Evolutionary conservation across 2,113 vertebrate species (phyloP).

Genomic region (Micronisus gabar): DNA sequence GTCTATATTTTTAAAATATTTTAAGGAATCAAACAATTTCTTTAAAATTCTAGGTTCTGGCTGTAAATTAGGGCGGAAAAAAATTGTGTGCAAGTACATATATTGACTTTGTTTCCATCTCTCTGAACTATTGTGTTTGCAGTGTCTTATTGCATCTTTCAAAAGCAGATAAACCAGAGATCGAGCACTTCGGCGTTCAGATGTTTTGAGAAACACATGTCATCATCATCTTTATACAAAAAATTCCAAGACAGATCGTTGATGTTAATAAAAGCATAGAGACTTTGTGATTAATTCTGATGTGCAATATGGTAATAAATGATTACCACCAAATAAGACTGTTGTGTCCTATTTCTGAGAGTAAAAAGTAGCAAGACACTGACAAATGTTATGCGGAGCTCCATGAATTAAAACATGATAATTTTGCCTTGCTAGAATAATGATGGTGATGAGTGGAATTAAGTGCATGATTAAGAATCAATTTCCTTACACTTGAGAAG

Average conservation of each 20-base stretch:
- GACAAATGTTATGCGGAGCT: neutral
- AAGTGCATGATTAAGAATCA: constrained; percentile 9
- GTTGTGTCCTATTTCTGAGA: neutral
- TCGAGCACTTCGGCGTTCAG: neutral
- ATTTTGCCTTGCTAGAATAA: neutral
- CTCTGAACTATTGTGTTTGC: neutral
- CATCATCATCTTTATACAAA: neutral
- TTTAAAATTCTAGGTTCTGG: neutral
- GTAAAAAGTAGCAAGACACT: neutral
- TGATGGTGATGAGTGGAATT: neutral
- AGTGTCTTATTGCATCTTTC: neutral
- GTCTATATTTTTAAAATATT: neutral
- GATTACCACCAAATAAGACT: neutral
- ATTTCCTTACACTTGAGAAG: neutral
- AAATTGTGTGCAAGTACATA: neutral
- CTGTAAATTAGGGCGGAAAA: neutral
- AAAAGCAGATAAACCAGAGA: neutral
- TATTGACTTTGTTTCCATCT: neutral
- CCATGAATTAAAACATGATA: neutral
- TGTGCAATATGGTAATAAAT: neutral
- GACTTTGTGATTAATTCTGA: neutral
- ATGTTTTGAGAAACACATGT: neutral
- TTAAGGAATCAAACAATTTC: neutral
- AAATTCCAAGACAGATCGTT: neutral
- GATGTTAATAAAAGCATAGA: neutral